Base-by-base conservation (phyloP, 2,888 invertebrate species). In the Achlya flavicornis region DNA sequence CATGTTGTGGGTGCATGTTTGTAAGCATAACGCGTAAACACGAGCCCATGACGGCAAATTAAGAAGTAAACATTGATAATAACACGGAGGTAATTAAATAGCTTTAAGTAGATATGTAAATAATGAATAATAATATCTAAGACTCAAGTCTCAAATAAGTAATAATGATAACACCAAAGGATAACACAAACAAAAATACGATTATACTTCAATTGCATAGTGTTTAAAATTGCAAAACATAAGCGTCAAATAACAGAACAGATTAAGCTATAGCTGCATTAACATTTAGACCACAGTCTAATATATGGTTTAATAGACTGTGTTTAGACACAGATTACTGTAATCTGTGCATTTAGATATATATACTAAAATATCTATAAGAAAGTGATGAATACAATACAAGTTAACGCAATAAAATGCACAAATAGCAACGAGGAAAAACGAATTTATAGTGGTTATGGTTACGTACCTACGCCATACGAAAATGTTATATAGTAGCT, bases 1-100 rank as follows among this genome's bases (percentile, higher is more conserved):
- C 69, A 59, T 53, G 53, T 53, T 53, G 19, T 53, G 19, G 19
- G 19, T 10, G 48, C 48, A 48, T 48, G 48, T 26, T 48, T 48
- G 48, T 48, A 48, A 38, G 16, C 48, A 26, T 1, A n/a, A 53
- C 10, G 10, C 19, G 53, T 53, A 53, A 53, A 19, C 19, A 3
- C n/a, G 10, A 43, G 46, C 46, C n/a, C n/a, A 46, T n/a, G n/a
- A 46, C 19, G 19, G 53, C 14, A 53, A 48, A 48, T 48, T 14
- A 16, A 16, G 48, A 48, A 19, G 53, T 53, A 53, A 53, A 53
- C 10, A 53, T 53, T 53, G 19, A 19, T 53, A 53, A 48, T 48
- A 53, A 53, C 53, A 19, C 7, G 6, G 7, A 14, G 48, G 5
- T 16, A 48, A 16, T 53, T 19, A 53, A 53, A 53, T 53, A 7